Evolutionary conservation across 2,113 vertebrate genomes (phyloP).

Genomic region (Catharus bicknelli): DNA sequence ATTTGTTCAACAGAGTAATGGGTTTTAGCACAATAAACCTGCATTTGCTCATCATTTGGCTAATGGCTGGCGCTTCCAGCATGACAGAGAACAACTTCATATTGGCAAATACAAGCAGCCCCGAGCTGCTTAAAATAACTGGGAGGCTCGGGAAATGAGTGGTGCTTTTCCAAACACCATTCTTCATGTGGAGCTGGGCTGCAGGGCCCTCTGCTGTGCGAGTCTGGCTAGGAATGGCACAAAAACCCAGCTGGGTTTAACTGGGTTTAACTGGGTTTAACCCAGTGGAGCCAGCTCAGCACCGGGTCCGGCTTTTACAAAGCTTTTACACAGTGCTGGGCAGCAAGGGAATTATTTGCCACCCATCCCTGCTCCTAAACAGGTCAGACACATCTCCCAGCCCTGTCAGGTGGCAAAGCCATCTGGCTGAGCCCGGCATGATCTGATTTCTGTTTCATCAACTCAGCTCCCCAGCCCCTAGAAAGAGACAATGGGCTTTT

Average conservation of each 20-base stretch:
- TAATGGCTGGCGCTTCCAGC: background rate
- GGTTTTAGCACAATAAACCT: background rate
- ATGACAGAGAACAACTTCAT: background rate
- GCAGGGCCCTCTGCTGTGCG: slow-evolving; percentile 62
- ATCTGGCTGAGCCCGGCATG: background rate
- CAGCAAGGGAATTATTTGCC: background rate
- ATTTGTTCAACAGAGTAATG: background rate
- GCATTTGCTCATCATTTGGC: background rate
- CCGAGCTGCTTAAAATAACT: background rate
- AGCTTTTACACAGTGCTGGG: no score
- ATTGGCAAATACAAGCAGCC: background rate
- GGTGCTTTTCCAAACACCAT: background rate
- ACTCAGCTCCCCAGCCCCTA: background rate
- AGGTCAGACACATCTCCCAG: slow-evolving; percentile 34
- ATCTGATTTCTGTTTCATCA: slow-evolving; percentile 44
- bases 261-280: no score
- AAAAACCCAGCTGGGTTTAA: no score
- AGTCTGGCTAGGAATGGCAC: no score
- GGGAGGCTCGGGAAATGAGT: background rate
- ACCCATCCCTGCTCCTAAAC: background rate
- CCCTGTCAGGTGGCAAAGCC: background rate
- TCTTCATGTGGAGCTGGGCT: slow-evolving; percentile 9
- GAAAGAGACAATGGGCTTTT: background rate
- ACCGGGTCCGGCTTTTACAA: no score
- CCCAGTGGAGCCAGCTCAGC: no score